Conservation (phyloP, 2,888 invertebrate species). For the Epistrophe eligans region DNA sequence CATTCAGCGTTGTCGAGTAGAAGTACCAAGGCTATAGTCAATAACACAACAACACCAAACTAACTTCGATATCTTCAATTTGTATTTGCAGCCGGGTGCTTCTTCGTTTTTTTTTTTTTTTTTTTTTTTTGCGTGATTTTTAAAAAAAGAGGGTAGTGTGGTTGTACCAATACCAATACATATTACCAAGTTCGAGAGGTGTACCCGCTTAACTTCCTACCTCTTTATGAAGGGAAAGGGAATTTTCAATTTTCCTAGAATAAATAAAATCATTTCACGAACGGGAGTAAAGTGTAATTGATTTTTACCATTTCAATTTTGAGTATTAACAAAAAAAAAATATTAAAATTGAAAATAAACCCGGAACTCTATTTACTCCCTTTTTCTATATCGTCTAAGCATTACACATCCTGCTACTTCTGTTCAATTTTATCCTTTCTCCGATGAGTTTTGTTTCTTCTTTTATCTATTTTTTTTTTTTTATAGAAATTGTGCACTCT, state of each 20-base stretch:
- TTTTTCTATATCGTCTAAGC: slow-evolving; percentile 8
- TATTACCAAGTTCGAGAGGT: slow-evolving; percentile 6
- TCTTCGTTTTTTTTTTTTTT: slow-evolving; percentile 14
- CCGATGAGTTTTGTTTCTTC: slow-evolving; percentile 33
- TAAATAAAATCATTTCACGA: slow-evolving; percentile 76
- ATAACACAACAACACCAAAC: not conserved
- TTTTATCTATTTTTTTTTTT: slow-evolving; percentile 8
- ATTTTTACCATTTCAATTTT: slow-evolving; percentile 76
- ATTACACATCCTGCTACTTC: slow-evolving; percentile 2
- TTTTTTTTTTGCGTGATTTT: not conserved
- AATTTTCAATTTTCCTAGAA: slow-evolving; percentile 74
- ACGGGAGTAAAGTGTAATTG: slow-evolving; percentile 74
- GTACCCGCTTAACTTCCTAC: not conserved
- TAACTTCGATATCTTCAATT: slow-evolving; percentile 52
- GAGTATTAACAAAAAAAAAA: slow-evolving; percentile 23
- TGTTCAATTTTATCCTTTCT: slow-evolving; percentile 21
- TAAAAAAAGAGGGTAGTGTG: not conserved
- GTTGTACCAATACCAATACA: not conserved
- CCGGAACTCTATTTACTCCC: slow-evolving; percentile 36
- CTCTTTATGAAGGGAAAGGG: not conserved
- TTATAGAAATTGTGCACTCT: slow-evolving; percentile 39
- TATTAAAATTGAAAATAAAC: slow-evolving; percentile 48
- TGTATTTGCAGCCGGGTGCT: slow-evolving; percentile 25
- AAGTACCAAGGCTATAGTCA: slow-evolving; percentile 9
- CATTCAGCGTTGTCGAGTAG: slow-evolving; percentile 50